A percentile compares a stretch with the other conserved stretches of the same genome.
Evolutionary conservation across 2,113 vertebrate species (phyloP).

Genomic region (Cairina moschata): DNA sequence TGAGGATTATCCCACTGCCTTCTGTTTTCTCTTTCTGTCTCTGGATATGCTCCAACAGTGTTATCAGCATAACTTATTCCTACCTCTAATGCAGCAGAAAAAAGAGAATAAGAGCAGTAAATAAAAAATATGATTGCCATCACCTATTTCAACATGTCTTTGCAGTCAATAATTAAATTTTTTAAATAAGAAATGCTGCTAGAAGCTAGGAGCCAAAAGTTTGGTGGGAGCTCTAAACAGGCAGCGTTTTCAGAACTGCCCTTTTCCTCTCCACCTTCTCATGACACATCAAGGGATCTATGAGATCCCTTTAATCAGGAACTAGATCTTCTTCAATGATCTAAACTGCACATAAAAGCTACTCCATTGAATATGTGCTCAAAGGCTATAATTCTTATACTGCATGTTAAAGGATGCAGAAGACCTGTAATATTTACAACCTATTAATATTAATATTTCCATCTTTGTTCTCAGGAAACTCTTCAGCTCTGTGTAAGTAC

Average conservation of each 20-base stretch:
- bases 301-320: background rate
- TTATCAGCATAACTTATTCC: background rate
- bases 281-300: background rate
- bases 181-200: background rate
- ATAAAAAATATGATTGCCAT: background rate
- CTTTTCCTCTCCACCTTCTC: background rate
- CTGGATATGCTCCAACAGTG: background rate
- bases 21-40: rapidly evolving
- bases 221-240: background rate
- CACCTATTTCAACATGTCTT: background rate
- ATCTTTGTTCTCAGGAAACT: background rate
- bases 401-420: background rate
- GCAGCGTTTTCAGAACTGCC: background rate
- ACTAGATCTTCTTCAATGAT: background rate
- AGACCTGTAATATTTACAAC: background rate
- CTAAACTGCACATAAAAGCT: background rate
- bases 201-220: background rate
- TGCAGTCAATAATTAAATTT: background rate
- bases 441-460: background rate
- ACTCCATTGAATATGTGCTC: background rate
- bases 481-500: background rate
- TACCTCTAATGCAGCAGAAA: background rate
- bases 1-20: background rate
- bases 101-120: background rate
- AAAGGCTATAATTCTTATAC: background rate